A percentile compares a stretch with the other conserved stretches of the same genome.
phyloP scores from a whole-genome alignment of 2,113 vertebrate genomes.

The Manacus vitellinus region DNA sequence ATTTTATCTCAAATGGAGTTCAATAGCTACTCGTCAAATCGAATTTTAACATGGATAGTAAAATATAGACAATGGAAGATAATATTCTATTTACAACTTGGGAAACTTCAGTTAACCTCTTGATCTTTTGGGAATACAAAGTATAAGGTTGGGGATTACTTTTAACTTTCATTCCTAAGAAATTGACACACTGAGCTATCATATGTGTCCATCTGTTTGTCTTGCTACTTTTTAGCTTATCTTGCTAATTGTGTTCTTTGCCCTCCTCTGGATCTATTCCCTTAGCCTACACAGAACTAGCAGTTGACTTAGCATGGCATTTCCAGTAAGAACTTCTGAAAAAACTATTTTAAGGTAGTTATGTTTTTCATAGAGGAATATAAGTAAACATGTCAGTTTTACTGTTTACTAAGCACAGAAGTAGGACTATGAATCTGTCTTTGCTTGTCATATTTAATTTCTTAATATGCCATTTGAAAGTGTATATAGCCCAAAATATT shows the following conservation, averaged over 20 bases:
- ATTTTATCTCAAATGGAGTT: not conserved
- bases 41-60: not conserved
- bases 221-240: not conserved
- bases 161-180: not conserved
- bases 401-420: not conserved
- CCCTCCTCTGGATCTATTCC: not conserved
- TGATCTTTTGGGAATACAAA: not conserved
- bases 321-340: not conserved
- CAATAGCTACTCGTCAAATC: not conserved
- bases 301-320: not conserved
- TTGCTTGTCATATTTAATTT: not conserved
- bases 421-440: not conserved
- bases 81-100: not conserved
- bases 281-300: not conserved
- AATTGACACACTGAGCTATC: not conserved
- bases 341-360: not conserved
- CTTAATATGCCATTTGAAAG: not conserved
- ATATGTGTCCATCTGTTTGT: not conserved
- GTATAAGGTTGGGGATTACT: not conserved
- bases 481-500: not conserved
- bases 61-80: not conserved
- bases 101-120: not conserved
- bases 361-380: not conserved
- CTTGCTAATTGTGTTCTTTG: not conserved
- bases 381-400: not conserved